phyloP scores from a whole-genome alignment of 2,113 vertebrate genomes.

The Psephotus haematonotus region DNA sequence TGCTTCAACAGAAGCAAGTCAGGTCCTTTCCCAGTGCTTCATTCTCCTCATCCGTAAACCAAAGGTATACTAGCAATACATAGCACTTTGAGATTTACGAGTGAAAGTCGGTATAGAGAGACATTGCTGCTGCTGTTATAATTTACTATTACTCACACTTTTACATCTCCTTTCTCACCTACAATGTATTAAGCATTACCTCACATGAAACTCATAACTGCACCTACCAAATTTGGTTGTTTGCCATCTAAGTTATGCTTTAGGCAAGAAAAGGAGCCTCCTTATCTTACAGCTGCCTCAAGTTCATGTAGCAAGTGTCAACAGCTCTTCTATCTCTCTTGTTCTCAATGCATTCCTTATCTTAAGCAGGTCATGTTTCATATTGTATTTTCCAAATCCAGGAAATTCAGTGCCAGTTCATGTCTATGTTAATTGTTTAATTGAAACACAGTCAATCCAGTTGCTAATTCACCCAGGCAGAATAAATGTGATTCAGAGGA shows the following conservation, averaged over 20 bases:
- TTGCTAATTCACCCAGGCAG: not conserved
- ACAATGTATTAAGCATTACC: not conserved
- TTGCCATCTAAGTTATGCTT: not conserved
- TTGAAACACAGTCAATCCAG: not conserved
- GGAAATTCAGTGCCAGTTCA: not conserved
- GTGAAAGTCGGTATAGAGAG: not conserved
- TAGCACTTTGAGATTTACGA: not conserved
- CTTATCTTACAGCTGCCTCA: not conserved
- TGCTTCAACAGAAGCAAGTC: not conserved
- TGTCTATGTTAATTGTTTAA: not conserved
- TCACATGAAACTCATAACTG: not conserved
- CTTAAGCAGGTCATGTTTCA: not conserved
- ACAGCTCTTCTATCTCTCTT: not conserved
- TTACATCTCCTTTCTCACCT: not conserved
- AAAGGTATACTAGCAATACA: not conserved
- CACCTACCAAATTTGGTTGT: not conserved
- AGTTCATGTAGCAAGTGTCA: not conserved
- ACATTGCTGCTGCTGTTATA: not conserved
- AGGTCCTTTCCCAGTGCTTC: not conserved
- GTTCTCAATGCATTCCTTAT: not conserved
- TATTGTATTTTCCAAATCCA: not conserved
- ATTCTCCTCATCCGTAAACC: not conserved
- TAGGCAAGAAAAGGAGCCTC: not conserved
- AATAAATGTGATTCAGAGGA: conserved; percentile 29
- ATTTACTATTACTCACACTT: not conserved